These are phyloP conservation scores for Grallaria varia DNA, from an alignment of 2,113 vertebrate species.

Conservation along the genomic window DNA sequence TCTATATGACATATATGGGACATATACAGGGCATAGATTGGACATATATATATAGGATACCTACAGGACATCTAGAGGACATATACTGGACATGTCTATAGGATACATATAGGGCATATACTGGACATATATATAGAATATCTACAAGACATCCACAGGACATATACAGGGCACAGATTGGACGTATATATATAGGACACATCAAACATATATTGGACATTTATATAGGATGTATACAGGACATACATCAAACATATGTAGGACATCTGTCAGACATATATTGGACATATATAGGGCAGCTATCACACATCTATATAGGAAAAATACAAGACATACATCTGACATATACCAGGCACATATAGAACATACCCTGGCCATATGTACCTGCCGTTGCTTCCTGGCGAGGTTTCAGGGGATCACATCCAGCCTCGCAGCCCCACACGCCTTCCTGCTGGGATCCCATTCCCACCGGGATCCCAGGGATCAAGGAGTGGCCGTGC, in stretches of 20 bases:
- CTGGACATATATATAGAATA: neutral
- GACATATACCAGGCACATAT: rapidly evolving
- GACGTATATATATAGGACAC: neutral
- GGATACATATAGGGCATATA: neutral
- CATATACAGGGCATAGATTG: neutral
- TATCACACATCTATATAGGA: too few relatives aligned
- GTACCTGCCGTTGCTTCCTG: rapidly evolving
- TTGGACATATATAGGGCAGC: neutral
- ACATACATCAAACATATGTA: neutral
- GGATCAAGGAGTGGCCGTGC: neutral
- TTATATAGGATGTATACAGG: neutral
- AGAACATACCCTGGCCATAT: neutral
- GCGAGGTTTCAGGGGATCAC: neutral
- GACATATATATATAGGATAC: neutral
- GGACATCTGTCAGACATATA: neutral
- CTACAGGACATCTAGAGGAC: neutral
- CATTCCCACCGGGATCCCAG: neutral
- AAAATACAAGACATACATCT: too few relatives aligned
- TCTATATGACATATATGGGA: too few relatives aligned
- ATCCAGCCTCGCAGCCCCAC: neutral
- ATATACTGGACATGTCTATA: neutral
- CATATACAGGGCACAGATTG: too few relatives aligned
- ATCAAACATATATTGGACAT: neutral
- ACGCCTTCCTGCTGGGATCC: rapidly evolving
- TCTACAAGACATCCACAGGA: too few relatives aligned